Percentiles rank a stretch among this genome's conserved stretches.
Conservation (phyloP, 1,140 invertebrate species). For the Oncopeltus fasciatus region DNA sequence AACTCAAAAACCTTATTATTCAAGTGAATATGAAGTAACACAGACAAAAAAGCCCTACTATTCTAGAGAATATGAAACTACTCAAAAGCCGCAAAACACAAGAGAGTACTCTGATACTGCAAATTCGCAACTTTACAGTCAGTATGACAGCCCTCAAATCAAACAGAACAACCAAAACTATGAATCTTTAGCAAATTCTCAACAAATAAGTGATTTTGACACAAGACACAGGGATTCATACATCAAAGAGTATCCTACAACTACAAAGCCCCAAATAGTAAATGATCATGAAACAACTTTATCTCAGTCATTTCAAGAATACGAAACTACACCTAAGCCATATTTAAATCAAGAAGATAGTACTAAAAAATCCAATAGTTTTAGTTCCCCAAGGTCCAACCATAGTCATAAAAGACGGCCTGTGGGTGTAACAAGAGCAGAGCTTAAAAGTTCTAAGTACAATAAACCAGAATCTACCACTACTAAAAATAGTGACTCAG, state of each 20-base stretch:
- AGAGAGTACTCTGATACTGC: neutral
- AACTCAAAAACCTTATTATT: neutral
- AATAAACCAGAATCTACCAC: neutral
- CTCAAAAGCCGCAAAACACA: neutral
- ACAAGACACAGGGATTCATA: neutral
- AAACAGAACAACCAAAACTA: neutral
- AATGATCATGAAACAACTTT: neutral
- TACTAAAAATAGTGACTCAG: slow-evolving; percentile 13
- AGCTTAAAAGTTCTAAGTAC: neutral
- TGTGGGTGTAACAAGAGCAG: neutral
- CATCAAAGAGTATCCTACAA: neutral
- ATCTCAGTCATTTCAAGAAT: neutral
- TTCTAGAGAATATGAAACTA: neutral
- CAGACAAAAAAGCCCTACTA: neutral
- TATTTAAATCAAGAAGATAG: neutral
- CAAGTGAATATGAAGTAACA: neutral
- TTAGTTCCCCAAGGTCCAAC: neutral
- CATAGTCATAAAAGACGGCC: neutral
- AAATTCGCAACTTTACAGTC: neutral
- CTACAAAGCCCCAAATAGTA: neutral
- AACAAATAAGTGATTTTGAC: neutral
- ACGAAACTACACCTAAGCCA: slow-evolving; percentile 1
- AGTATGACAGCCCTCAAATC: neutral
- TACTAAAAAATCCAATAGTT: neutral
- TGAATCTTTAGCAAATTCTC: neutral